These are phyloP conservation scores for Agelastica alni DNA, from an alignment of 2,888 invertebrate genomes.

Conservation along the genomic window DNA sequence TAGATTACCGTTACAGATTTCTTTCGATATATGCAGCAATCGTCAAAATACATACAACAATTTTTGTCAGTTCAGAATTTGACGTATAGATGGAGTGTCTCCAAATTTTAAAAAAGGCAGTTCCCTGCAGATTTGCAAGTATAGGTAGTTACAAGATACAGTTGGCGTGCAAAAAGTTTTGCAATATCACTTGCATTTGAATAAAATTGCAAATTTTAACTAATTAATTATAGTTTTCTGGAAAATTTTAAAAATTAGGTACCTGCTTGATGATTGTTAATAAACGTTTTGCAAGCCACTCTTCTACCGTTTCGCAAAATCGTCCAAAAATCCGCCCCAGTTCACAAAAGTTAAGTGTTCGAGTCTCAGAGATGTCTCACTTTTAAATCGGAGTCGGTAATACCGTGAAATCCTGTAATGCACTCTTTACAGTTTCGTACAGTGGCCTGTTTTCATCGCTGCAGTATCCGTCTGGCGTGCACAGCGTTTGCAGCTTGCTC, in stretches of 20 bases:
- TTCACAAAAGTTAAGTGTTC: constrained; percentile 6
- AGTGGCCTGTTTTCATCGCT: constrained; percentile 82
- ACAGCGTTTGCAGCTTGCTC: constrained; percentile 87
- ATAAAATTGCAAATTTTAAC: neutral
- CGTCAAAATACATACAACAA: constrained; percentile 1
- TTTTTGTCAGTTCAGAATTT: constrained; percentile 4
- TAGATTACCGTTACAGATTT: too few species aligned
- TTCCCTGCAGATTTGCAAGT: constrained; percentile 1
- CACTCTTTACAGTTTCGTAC: constrained; percentile 89
- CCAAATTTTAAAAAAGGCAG: constrained; percentile 4
- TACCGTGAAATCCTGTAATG: constrained; percentile 89
- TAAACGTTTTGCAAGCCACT: neutral
- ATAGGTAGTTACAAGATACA: neutral
- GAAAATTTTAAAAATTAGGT: neutral
- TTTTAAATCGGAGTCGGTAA: constrained; percentile 85
- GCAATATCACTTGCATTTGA: neutral
- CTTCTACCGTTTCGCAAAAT: neutral
- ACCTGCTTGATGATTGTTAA: neutral
- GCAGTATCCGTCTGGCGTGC: constrained; percentile 82
- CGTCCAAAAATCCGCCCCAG: constrained; percentile 4
- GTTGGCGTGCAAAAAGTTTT: constrained; percentile 1
- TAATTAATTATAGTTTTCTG: neutral
- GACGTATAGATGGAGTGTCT: constrained; percentile 14
- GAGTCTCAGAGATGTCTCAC: neutral
- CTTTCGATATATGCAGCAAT: neutral